Base-by-base conservation (phyloP, 1,140 invertebrate genomes). In the Metaphire vulgaris region DNA sequence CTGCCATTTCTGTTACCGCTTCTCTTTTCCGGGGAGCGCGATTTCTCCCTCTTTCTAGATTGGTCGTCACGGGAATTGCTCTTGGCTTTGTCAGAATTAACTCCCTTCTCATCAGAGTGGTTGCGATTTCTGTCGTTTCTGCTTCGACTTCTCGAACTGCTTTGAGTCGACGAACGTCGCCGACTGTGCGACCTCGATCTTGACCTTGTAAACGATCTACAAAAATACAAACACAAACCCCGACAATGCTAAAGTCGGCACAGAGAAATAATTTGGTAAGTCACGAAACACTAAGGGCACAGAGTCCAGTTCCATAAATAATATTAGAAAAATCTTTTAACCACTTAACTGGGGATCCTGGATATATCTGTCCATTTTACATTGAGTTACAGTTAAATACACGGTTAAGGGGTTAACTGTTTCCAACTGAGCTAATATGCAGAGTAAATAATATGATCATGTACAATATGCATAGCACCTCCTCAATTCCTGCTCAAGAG, bases 41-140 rank as follows among this genome's bases (percentile, higher is more conserved):
- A 56, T 77, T 31, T 76, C 68, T 34, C 69, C 75, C 78, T 77
- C 74, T 90, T 90, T 84, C 90, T 90, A 82, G 67, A 71, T 29
- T 89, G 90, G 74, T 90, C 89, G 0, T 89, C 90, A 26, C 89
- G 88, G 15, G 2, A 33, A 64, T 2, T 28, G 29, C 30, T 30
- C 2, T 30, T 26, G 14, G n/a, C 41, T 0, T 33, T 21, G 34
- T 30, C 56, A 1, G 56, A 41, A 69, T 16, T 2, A 30, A 15
- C 34, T 56, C 2, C 29, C 26, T 69, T 29, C 31, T 64, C 41
- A 41, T 30, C 34, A 30, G n/a, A 33, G 15, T 33, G 31, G 30
- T n/a, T 66, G 15, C 26, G 56, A 30, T 26, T 1, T n/a, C 33
- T 14, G 14, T 26, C 21, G 1, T 75, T 79, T 33, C 72, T 77